Percentiles rank a stretch among this genome's conserved stretches.
Evolutionary conservation across 2,888 invertebrate genomes (phyloP).

Genomic region (Thymelicus lineola): DNA sequence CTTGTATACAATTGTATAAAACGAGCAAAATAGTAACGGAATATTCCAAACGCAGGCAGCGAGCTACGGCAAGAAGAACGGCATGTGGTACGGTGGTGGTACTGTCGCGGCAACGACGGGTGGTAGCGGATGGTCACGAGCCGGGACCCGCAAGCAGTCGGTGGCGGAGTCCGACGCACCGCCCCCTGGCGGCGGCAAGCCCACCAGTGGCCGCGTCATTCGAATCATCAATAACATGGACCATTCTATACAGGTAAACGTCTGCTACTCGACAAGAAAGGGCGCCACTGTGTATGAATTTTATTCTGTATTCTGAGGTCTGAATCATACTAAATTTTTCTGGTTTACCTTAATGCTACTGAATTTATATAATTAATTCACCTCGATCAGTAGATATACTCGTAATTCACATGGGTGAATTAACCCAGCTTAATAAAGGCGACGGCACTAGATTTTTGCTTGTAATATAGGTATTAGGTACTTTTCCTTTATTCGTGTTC

Average conservation of each 20-base stretch:
- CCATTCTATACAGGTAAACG: slow-evolving; percentile 93
- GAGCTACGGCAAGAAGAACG: slow-evolving; percentile 96
- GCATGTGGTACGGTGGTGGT: slow-evolving; percentile 91
- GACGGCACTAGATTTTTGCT: too few relatives aligned
- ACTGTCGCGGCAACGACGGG: slow-evolving; percentile 64
- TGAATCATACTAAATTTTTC: too few relatives aligned
- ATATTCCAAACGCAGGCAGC: slow-evolving; percentile 86
- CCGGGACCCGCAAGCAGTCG: slow-evolving; percentile 92
- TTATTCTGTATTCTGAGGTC: too few relatives aligned
- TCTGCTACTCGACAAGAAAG: neutral
- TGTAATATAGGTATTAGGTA: too few relatives aligned
- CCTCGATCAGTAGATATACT: too few relatives aligned
- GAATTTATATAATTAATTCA: too few relatives aligned
- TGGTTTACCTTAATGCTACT: too few relatives aligned
- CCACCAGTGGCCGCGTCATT: slow-evolving; percentile 94
- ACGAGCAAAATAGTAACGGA: too few relatives aligned
- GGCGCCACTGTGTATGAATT: neutral
- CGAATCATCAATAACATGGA: slow-evolving; percentile 97
- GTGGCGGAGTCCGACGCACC: slow-evolving; percentile 93
- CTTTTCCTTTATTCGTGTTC: too few relatives aligned
- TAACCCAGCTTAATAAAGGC: too few relatives aligned
- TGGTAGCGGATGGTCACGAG: slow-evolving; percentile 89
- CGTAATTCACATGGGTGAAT: too few relatives aligned
- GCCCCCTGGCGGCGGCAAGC: slow-evolving; percentile 88
- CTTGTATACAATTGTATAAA: too few relatives aligned